phyloP scores from a whole-genome alignment of 2,113 vertebrate species.

The Onychostruthus taczanowskii region DNA sequence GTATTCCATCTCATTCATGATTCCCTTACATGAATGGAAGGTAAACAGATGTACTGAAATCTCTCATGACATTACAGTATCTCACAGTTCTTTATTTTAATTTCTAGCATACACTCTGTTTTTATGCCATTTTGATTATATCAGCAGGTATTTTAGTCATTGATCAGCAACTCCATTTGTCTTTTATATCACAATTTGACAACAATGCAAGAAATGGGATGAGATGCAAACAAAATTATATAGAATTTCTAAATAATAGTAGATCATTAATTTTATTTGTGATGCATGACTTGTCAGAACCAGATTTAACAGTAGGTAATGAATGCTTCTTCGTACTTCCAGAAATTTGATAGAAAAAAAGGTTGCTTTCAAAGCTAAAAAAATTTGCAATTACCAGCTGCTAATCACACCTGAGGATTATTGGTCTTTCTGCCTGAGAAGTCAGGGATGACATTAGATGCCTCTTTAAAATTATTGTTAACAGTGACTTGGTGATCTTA shows the following conservation, averaged over 20 bases:
- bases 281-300: neutral
- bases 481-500: neutral
- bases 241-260: conserved; percentile 10
- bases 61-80: neutral
- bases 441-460: neutral
- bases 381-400: neutral
- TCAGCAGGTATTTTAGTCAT: neutral
- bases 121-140: conserved; percentile 21
- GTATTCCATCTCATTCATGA: neutral
- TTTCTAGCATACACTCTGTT: conserved; percentile 5
- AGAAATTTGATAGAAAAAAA: neutral
- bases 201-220: conserved; percentile 2
- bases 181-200: conserved; percentile 5
- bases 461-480: neutral
- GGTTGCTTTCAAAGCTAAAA: neutral
- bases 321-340: neutral
- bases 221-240: conserved; percentile 17
- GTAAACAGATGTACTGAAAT: neutral
- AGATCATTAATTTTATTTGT: neutral
- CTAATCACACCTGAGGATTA: neutral
- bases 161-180: conserved; percentile 30
- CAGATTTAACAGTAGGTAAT: neutral
- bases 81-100: neutral
- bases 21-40: neutral
- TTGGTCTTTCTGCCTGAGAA: neutral